Percentiles rank a stretch among this genome's conserved stretches.
Conservation (phyloP, 35 echinoderm and acorn worm genomes). For the Strongylocentrotus purpuratus region DNA sequence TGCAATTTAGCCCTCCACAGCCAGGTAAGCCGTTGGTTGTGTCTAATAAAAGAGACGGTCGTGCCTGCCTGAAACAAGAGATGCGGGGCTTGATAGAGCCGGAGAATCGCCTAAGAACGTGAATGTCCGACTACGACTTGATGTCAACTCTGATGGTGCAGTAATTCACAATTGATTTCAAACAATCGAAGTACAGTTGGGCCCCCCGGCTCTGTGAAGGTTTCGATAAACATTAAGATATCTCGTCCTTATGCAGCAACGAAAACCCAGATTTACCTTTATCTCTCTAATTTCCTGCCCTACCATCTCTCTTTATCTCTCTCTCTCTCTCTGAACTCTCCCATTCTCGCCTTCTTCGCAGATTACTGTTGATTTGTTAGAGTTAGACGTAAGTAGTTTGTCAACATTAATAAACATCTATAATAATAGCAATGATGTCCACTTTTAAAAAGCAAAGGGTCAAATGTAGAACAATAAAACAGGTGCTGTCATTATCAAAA, state of each 20-base stretch:
- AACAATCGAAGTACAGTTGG: conserved; percentile 32
- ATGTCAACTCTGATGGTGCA: conserved; percentile 9
- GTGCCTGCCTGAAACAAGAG: not conserved
- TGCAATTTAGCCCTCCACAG: conserved; percentile 9
- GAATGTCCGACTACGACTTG: not conserved
- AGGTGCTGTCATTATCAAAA: not conserved
- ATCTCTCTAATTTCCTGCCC: not conserved
- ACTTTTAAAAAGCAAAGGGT: not conserved
- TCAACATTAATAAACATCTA: not conserved
- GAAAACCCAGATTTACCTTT: not conserved
- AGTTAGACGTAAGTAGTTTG: not conserved
- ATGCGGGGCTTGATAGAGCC: not conserved
- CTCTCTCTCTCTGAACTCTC: not conserved
- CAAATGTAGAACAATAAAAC: too few species aligned
- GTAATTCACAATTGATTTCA: conserved; percentile 44
- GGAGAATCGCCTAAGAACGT: conserved; percentile 5
- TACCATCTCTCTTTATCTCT: not conserved
- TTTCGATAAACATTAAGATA: conserved; percentile 31
- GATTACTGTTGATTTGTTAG: not conserved
- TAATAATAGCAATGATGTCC: not conserved
- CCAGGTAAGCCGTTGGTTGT: not conserved
- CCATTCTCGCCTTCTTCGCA: not conserved
- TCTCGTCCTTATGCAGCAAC: not conserved
- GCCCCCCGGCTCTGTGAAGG: conserved; percentile 2
- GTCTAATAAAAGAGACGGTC: not conserved